A percentile compares a stretch with the other conserved stretches of the same genome.
phyloP scores from a whole-genome alignment of 2,888 invertebrate genomes.

The Oegoconia quadripuncta region DNA sequence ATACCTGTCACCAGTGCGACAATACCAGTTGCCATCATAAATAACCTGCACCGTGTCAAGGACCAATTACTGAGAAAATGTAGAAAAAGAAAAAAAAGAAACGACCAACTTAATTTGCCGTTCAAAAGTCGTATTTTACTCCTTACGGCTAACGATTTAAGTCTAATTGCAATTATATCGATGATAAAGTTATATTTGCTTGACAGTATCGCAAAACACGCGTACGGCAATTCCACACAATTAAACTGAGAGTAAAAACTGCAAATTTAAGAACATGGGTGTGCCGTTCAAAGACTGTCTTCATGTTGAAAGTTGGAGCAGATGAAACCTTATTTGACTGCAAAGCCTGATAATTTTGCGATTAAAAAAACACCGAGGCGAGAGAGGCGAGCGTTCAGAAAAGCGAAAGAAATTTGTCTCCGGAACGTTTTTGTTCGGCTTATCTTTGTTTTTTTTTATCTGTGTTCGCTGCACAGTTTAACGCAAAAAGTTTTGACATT shows the following conservation, averaged over 20 bases:
- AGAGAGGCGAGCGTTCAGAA: constrained; percentile 43
- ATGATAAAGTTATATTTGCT: constrained; percentile 27
- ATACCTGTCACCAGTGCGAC: constrained; percentile 19
- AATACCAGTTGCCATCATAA: constrained; percentile 22
- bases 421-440: constrained; percentile 40
- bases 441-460: constrained; percentile 39
- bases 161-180: no score
- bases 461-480: constrained; percentile 49
- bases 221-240: constrained; percentile 69
- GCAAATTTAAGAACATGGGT: constrained; percentile 22
- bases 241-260: constrained; percentile 65
- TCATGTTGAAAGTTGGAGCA: constrained; percentile 2
- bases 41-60: constrained; percentile 21
- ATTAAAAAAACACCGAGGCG: constrained; percentile 16
- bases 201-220: constrained; percentile 45
- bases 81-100: constrained; percentile 24
- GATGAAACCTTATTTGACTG: constrained; percentile 7
- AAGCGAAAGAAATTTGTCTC: constrained; percentile 73
- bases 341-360: constrained; percentile 13
- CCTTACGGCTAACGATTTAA: background rate
- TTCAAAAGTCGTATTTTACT: background rate
- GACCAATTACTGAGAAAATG: constrained; percentile 32
- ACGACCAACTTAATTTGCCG: constrained; percentile 1
- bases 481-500: constrained; percentile 69
- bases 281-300: constrained; percentile 11